Percentiles rank a stretch among this genome's conserved stretches.
Evolutionary conservation across 2,888 invertebrate genomes (phyloP).

Genomic region (Hedya salicella): DNA sequence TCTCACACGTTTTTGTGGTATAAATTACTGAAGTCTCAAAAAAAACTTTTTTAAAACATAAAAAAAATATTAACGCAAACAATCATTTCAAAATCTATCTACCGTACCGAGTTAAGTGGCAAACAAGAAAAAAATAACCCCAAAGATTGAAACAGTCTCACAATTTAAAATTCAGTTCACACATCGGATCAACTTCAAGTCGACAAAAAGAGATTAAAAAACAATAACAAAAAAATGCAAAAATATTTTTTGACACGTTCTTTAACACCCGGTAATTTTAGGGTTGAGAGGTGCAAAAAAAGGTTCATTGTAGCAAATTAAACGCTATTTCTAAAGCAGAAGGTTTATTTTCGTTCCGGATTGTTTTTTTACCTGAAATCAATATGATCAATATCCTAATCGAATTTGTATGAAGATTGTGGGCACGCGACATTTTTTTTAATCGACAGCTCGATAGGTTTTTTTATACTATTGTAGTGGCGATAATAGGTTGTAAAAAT

Average conservation of each 20-base stretch:
- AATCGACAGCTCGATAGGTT: conserved; percentile 3
- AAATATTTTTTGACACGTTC: conserved; percentile 46
- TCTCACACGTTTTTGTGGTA: conserved; percentile 60
- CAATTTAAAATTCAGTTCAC: conserved; percentile 64
- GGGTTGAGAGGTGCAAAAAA: conserved; percentile 17
- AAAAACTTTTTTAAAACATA: conserved; percentile 46
- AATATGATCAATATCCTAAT: conserved; percentile 39
- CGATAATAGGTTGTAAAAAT: not conserved
- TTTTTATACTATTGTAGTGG: conserved; percentile 5
- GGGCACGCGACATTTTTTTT: conserved; percentile 38
- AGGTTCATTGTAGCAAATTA: not conserved
- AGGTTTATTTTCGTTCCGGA: not conserved
- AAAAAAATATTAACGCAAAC: conserved; percentile 60
- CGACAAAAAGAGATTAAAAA: conserved; percentile 52
- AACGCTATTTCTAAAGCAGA: not conserved
- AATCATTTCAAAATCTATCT: conserved; percentile 62
- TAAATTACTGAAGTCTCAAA: conserved; percentile 41
- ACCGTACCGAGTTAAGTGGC: conserved; percentile 68
- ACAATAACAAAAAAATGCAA: conserved; percentile 50
- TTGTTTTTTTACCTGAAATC: conserved; percentile 32
- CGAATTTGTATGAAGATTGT: conserved; percentile 30
- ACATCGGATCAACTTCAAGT: conserved; percentile 58
- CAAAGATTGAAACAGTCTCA: conserved; percentile 54
- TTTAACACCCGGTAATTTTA: conserved; percentile 35
- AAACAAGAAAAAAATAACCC: conserved; percentile 55